Evolutionary conservation across 2,113 vertebrate species (phyloP).

Genomic region (Motacilla tschutschensis): DNA sequence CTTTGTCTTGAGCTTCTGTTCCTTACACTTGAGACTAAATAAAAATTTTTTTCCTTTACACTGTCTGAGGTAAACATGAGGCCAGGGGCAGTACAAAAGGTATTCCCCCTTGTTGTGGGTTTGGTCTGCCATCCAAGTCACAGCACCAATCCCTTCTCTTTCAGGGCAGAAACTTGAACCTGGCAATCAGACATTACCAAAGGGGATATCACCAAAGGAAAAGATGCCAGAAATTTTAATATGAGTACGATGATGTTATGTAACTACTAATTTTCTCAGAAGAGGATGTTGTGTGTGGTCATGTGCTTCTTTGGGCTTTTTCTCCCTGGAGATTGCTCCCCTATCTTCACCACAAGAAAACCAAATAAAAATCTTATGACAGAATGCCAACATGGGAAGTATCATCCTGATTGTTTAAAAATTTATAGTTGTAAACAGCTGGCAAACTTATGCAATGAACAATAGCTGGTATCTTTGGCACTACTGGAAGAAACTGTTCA

Average conservation of each 20-base stretch:
- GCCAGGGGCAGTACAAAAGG: background rate
- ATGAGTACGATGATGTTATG: background rate
- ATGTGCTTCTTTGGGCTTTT: background rate
- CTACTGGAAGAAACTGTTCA: background rate
- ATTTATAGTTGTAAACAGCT: background rate
- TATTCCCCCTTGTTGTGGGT: background rate
- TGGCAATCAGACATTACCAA: background rate
- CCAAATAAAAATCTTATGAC: background rate
- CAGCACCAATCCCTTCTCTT: background rate
- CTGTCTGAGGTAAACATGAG: background rate
- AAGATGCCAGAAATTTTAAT: background rate
- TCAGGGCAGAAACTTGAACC: background rate
- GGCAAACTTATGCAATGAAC: background rate
- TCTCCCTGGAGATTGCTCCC: background rate
- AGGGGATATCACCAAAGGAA: background rate
- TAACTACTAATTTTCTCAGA: background rate
- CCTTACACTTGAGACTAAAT: background rate
- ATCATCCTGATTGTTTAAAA: background rate
- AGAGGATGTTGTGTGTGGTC: background rate
- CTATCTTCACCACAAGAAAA: background rate
- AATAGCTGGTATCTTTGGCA: background rate
- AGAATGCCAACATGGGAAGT: background rate
- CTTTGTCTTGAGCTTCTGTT: background rate
- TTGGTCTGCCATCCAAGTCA: fast-evolving
- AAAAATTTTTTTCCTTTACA: background rate